Evolutionary conservation across 2,797 vertebrate genomes (phyloP), one percentile per base, ranked within the genome.

Genomic region (Cyclopterus lumpus): DNA sequence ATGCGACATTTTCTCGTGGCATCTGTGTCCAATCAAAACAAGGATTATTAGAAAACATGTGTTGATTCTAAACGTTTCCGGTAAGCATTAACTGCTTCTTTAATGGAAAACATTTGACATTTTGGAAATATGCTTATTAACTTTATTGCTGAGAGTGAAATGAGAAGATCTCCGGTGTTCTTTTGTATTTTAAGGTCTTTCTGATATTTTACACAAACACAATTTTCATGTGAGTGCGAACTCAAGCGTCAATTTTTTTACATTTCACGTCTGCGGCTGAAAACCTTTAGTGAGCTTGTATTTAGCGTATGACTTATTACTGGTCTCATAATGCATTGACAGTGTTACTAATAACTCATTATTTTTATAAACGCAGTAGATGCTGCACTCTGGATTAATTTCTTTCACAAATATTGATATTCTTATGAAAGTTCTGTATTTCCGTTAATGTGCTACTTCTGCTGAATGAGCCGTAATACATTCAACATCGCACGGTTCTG

Each of bases 401-500:
- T 28, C 51, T 59, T 44, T 57, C 26, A 64, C n/a, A 11, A 71
- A 34, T 34, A 42, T 4, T 24, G 6, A 62, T 46, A 46, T 44
- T 34, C n/a, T 10, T 61, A 7, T 22, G 26, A 65, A 8, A 14
- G 20, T 28, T 57, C 5, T 48, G 20, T 42, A 20, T 63, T 42
- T 66, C 15, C 11, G 10, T 12, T 40, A 26, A 62, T 44, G 59
- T 40, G 24, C 6, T 24, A 40, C 54, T 63, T 54, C 36, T 67
- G 26, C 28, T 38, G 20, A 9, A 24, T 32, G n/a, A 69, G 53
- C 24, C 3, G 42, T 24, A 2, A 75, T 75, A 44, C 48, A 70
- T 36, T 71, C 24, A 65, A 5, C 46, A 49, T 1, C 42, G 72
- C 63, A 62, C 3, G 71, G 70, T 67, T 54, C 20, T 64, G 12